A percentile compares a stretch with the other conserved stretches of the same genome.
Evolutionary conservation across 2,888 invertebrate genomes (phyloP).

Genomic region (Cryptus armator): DNA sequence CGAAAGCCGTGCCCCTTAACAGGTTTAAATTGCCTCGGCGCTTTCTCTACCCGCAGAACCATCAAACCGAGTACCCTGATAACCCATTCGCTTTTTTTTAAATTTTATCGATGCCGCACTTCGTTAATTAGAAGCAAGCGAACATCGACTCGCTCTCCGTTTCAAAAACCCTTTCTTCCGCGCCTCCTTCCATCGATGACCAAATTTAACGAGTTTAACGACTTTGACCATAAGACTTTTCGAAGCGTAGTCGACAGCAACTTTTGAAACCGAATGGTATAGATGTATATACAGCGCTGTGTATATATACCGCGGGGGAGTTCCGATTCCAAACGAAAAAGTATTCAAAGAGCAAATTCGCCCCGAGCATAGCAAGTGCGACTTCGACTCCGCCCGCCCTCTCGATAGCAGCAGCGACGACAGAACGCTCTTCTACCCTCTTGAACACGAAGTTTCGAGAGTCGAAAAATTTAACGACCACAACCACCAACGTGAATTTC

Average conservation of each 20-base stretch:
- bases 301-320: not conserved
- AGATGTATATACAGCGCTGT: not conserved
- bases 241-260: slow-evolving; percentile 5
- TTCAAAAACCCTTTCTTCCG: not conserved
- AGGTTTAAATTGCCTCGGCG: slow-evolving; percentile 29
- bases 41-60: not conserved
- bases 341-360: slow-evolving; percentile 52
- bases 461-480: slow-evolving; percentile 52
- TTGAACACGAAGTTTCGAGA: slow-evolving; percentile 41
- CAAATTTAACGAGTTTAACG: slow-evolving; percentile 47
- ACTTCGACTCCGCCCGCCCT: slow-evolving; percentile 8
- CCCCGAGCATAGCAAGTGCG: slow-evolving; percentile 28
- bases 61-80: slow-evolving; percentile 8
- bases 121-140: slow-evolving; percentile 38
- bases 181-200: slow-evolving; percentile 37
- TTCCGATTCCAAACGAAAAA: slow-evolving; percentile 42
- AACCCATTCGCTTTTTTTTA: not conserved
- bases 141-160: not conserved
- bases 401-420: slow-evolving; percentile 16
- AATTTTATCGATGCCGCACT: slow-evolving; percentile 23
- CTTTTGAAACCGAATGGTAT: slow-evolving; percentile 3
- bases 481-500: slow-evolving; percentile 12
- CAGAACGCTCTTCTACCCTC: slow-evolving; percentile 3
- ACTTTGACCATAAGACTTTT: slow-evolving; percentile 45
- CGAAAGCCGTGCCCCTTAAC: slow-evolving; percentile 20